Evolutionary conservation across 1,140 invertebrate species (phyloP).

Genomic region (Zaprionus capensis): DNA sequence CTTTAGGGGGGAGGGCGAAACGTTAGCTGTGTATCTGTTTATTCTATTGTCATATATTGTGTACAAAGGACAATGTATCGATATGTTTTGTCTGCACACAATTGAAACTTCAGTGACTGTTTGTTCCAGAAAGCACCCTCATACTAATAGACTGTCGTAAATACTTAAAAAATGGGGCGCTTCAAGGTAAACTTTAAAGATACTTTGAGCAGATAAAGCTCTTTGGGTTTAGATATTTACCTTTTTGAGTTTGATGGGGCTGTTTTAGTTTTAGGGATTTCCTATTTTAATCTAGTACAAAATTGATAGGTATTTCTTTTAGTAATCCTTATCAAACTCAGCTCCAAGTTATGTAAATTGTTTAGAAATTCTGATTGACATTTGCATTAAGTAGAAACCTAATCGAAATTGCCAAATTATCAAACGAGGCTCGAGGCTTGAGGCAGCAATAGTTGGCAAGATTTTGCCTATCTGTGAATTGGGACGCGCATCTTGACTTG

Average conservation of each 20-base stretch:
- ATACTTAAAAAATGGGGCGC: not conserved
- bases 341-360: not conserved
- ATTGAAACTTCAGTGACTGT: not conserved
- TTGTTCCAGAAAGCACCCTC: not conserved
- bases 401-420: conserved; percentile 22
- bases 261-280: not conserved
- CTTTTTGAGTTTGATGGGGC: not conserved
- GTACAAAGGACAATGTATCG: not conserved
- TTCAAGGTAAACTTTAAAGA: not conserved
- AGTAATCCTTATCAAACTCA: not conserved
- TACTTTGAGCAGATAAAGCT: not conserved
- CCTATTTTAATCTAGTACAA: not conserved
- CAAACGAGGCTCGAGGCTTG: not conserved
- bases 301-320: not conserved
- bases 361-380: not conserved
- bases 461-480: conserved; percentile 19
- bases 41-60: conserved; percentile 1
- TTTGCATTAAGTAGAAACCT: not conserved
- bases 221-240: not conserved
- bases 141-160: not conserved
- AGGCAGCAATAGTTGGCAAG: not conserved
- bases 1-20: not conserved
- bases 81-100: not conserved
- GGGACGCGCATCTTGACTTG: conserved; percentile 18
- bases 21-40: conserved; percentile 2